These are phyloP conservation scores for Turritopsis dohrnii DNA, from an alignment of 30 jellyfish, hydroid and myxozoan genomes.

Conservation along the genomic window DNA sequence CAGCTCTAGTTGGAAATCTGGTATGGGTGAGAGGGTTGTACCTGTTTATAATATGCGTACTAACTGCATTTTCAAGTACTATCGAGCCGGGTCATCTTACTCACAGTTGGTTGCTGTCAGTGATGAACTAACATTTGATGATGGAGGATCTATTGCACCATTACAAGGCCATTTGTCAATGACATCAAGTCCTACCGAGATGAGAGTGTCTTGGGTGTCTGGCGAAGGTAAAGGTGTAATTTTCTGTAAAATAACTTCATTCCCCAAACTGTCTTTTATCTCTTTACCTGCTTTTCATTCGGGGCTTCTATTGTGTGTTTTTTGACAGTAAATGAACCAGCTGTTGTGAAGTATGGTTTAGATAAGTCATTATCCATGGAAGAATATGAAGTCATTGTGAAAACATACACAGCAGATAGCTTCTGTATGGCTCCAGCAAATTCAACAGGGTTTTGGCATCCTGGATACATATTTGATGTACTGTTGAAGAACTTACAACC, in stretches of 20 bases:
- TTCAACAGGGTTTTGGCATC: constrained; percentile 84
- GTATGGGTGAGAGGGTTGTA: constrained; percentile 63
- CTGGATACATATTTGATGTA: constrained; percentile 92
- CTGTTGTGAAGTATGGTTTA: constrained; percentile 30
- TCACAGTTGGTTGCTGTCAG: constrained; percentile 79
- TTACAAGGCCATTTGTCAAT: constrained; percentile 86
- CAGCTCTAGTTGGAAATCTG: constrained; percentile 58
- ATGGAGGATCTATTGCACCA: constrained; percentile 65
- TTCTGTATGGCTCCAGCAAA: constrained; percentile 94
- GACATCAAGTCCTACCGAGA: constrained; percentile 73
- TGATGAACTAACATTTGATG: constrained; percentile 52
- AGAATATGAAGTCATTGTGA: not conserved
- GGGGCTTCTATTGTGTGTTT: too few species aligned
- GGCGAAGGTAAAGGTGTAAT: constrained; percentile 28
- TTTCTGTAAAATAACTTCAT: not conserved
- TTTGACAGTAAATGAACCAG: constrained; percentile 9
- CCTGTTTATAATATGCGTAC: constrained; percentile 77
- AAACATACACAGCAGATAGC: constrained; percentile 91
- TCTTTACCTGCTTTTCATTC: too few species aligned
- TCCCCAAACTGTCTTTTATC: not conserved
- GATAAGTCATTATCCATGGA: not conserved
- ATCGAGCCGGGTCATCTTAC: constrained; percentile 28
- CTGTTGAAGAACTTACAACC: constrained; percentile 67
- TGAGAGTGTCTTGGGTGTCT: constrained; percentile 99
- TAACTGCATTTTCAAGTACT: constrained; percentile 77